Conservation (phyloP, 2,888 invertebrate species). For the Eurytoma adleriae region DNA sequence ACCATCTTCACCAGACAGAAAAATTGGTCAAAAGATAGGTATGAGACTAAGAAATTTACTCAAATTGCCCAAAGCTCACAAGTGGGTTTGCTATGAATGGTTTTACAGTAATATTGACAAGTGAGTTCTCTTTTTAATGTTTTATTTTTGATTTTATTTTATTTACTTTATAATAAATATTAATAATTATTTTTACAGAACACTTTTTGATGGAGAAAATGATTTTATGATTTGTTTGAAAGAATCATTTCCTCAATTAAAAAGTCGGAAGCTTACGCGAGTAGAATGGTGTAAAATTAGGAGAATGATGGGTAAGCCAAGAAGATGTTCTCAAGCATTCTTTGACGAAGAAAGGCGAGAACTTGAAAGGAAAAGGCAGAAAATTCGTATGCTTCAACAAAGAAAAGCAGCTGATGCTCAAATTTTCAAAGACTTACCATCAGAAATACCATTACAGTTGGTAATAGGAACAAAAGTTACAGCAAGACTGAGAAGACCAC, state of each 20-base stretch:
- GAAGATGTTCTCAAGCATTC: slow-evolving; percentile 95
- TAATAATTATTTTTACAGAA: slow-evolving; percentile 76
- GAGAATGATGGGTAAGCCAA: slow-evolving; percentile 97
- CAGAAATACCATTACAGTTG: slow-evolving; percentile 95
- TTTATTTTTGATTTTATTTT: not conserved
- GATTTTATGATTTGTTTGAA: slow-evolving; percentile 96
- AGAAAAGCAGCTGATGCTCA: slow-evolving; percentile 89
- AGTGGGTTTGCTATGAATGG: slow-evolving; percentile 99
- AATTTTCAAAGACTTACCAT: slow-evolving; percentile 90
- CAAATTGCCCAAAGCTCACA: slow-evolving; percentile 98
- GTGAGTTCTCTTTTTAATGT: slow-evolving; percentile 73
- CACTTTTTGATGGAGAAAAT: slow-evolving; percentile 96
- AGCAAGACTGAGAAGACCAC: slow-evolving; percentile 92
- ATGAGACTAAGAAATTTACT: slow-evolving; percentile 92
- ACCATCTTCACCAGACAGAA: slow-evolving; percentile 84
- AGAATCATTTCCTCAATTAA: slow-evolving; percentile 95
- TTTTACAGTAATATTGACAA: slow-evolving; percentile 98
- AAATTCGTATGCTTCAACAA: slow-evolving; percentile 95
- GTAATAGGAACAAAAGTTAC: slow-evolving; percentile 97
- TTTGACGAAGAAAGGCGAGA: slow-evolving; percentile 96
- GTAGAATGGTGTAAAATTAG: slow-evolving; percentile 97
- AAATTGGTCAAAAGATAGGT: slow-evolving; percentile 93
- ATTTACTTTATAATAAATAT: not conserved
- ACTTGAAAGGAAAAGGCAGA: slow-evolving; percentile 91
- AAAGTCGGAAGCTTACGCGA: slow-evolving; percentile 88